phyloP scores from a whole-genome alignment of 2,113 vertebrate genomes.

The Poicephalus gulielmi region DNA sequence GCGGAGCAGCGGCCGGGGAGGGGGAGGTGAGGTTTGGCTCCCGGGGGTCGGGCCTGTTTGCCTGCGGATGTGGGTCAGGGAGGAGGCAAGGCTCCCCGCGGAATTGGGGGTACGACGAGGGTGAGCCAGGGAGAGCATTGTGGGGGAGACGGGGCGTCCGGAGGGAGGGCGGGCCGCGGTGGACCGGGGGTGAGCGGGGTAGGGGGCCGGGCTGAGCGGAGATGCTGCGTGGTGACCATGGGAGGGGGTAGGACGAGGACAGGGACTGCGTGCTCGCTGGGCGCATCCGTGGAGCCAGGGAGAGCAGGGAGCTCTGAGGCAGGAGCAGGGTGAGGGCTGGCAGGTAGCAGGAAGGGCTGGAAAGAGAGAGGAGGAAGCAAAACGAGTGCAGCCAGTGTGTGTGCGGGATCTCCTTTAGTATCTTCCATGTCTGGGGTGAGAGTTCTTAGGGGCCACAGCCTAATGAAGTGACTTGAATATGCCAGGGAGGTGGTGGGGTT shows the following conservation, averaged over 20 bases:
- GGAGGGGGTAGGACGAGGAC: background rate
- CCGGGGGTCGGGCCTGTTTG: background rate
- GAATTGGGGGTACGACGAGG: background rate
- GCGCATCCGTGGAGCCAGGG: background rate
- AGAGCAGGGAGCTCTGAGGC: background rate
- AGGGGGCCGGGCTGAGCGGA: background rate
- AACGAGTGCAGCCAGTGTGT: background rate
- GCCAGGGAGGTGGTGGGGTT: background rate
- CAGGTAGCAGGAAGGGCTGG: background rate
- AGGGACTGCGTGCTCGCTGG: fast-evolving
- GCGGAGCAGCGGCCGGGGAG: background rate
- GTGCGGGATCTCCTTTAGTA: no score
- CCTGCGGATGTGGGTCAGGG: background rate
- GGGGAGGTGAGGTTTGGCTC: background rate
- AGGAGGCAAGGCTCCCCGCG: background rate
- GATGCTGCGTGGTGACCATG: background rate
- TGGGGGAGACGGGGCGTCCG: background rate
- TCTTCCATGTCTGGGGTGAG: background rate
- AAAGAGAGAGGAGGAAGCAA: background rate
- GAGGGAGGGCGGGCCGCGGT: background rate
- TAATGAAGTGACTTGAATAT: background rate
- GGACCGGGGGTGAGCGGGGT: background rate
- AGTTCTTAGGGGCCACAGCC: background rate
- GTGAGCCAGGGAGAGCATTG: background rate
- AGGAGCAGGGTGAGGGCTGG: background rate